These are phyloP conservation scores for Corella eumyota DNA, from an alignment of 23 tunicate species.

Conservation along the genomic window DNA sequence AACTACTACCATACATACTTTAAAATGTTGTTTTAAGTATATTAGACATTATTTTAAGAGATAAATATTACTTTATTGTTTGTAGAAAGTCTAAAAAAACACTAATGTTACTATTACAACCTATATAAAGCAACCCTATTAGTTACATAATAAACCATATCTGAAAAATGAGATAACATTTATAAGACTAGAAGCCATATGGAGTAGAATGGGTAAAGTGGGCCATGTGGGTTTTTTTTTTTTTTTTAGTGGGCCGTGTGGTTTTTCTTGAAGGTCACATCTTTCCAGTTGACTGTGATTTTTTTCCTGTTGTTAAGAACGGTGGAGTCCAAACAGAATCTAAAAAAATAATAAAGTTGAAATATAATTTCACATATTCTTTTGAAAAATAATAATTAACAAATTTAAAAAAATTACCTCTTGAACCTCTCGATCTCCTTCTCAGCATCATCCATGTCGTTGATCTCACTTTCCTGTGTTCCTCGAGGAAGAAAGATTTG, in stretches of 20 bases:
- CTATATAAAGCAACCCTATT: no score
- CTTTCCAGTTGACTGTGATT: slow-evolving; percentile 82
- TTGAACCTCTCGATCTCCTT: slow-evolving; percentile 81
- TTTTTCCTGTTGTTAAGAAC: slow-evolving; percentile 48
- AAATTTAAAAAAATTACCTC: slow-evolving; percentile 23
- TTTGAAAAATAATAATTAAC: background rate
- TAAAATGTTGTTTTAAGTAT: no score
- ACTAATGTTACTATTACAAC: no score
- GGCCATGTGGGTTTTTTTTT: no score
- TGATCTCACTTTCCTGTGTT: slow-evolving; percentile 23
- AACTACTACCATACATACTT: no score
- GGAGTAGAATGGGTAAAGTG: no score
- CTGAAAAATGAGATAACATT: no score
- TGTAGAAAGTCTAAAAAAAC: no score
- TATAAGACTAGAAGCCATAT: no score
- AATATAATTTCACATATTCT: background rate
- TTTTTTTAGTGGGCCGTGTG: slow-evolving; percentile 45
- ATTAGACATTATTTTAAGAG: no score
- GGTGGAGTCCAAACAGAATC: slow-evolving; percentile 62
- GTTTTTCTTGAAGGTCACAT: slow-evolving; percentile 73
- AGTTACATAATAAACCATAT: no score
- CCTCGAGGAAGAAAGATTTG: slow-evolving; percentile 75
- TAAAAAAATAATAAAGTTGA: background rate
- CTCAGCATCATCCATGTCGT: slow-evolving; percentile 78
- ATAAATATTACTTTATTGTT: no score